These are phyloP conservation scores for Dasyornis broadbenti DNA, from an alignment of 2,113 vertebrate genomes.

Conservation along the genomic window DNA sequence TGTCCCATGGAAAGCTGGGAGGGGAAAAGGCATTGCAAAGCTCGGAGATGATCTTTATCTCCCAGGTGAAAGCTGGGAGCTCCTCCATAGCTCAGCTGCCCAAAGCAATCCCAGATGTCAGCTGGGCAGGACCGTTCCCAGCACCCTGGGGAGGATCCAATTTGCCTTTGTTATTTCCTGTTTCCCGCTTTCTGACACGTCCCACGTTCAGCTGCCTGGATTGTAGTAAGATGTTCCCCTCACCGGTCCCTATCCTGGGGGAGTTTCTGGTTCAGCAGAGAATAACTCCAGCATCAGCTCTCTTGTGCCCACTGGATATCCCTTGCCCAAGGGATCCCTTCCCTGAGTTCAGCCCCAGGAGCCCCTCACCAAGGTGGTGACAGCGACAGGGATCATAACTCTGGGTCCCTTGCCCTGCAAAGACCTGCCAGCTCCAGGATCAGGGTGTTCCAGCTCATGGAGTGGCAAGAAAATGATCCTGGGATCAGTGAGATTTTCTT, in stretches of 20 bases:
- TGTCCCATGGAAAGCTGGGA: not conserved
- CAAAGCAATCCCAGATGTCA: slow-evolving; percentile 42
- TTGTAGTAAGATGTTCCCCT: not conserved
- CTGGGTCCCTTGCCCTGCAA: not conserved
- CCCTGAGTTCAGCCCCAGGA: not conserved
- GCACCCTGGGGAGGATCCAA: not conserved
- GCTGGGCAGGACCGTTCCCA: not conserved
- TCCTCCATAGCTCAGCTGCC: not conserved
- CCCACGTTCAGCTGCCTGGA: not conserved
- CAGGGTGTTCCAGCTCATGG: not conserved
- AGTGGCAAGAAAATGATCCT: not conserved
- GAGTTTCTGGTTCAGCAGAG: not conserved
- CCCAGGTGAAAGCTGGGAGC: not conserved
- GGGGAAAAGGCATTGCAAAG: not conserved
- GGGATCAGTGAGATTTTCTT: not conserved
- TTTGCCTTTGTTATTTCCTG: not conserved
- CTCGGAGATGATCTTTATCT: not conserved
- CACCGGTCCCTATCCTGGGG: not conserved
- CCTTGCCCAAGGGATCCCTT: not conserved
- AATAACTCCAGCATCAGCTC: not conserved
- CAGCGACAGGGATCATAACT: not conserved
- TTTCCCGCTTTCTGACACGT: not conserved
- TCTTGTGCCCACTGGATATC: not conserved
- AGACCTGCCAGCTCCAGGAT: not conserved
- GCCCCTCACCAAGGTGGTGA: not conserved